Evolutionary conservation across 1,140 invertebrate species (phyloP).

Genomic region (Cryptotermes secundus): DNA sequence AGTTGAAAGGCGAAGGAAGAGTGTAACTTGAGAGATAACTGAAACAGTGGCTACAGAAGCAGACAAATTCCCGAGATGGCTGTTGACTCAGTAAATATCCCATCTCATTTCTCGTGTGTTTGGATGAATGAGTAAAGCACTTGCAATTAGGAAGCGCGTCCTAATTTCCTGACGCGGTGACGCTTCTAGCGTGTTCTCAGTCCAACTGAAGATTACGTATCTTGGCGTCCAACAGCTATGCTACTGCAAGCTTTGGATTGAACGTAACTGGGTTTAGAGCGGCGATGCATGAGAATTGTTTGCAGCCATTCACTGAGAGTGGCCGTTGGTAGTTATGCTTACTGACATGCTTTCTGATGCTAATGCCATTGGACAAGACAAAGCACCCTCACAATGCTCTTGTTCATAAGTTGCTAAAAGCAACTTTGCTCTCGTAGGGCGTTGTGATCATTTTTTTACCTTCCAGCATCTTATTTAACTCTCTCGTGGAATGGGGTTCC

Average conservation of each 20-base stretch:
- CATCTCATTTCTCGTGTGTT: constrained; percentile 1
- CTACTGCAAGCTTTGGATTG: not conserved
- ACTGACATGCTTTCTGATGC: too few species aligned
- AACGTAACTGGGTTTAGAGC: not conserved
- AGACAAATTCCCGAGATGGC: not conserved
- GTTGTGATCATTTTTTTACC: too few species aligned
- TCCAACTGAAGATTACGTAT: not conserved
- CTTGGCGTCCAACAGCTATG: not conserved
- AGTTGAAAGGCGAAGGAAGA: not conserved
- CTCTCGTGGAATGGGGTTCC: too few species aligned
- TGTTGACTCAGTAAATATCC: not conserved
- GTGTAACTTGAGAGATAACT: not conserved
- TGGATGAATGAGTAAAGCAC: not conserved
- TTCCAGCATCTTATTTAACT: too few species aligned
- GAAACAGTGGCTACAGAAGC: not conserved
- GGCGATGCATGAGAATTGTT: too few species aligned
- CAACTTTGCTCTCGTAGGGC: too few species aligned
- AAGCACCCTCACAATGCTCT: too few species aligned
- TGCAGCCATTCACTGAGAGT: too few species aligned
- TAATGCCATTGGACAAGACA: too few species aligned
- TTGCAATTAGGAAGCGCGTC: not conserved
- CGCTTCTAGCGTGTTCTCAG: not conserved
- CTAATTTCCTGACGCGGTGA: not conserved
- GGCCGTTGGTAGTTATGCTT: too few species aligned
- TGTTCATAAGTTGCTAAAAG: too few species aligned